phyloP scores from a whole-genome alignment of 1,140 invertebrate species.

The Goniozus legneri region DNA sequence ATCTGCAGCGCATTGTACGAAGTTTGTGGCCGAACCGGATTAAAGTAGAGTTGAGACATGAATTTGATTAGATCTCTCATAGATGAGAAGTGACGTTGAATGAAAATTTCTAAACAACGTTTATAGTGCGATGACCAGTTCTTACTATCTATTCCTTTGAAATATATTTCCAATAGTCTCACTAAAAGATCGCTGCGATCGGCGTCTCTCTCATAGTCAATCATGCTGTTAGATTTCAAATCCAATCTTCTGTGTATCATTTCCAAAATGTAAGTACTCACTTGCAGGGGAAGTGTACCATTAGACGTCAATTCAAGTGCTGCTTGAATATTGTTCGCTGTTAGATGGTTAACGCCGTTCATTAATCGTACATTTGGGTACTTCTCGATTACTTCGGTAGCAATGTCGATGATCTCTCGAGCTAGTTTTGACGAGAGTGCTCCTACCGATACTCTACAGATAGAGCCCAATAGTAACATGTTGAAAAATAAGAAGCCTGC shows the following conservation, averaged over 20 bases:
- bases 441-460: slow-evolving; percentile 43
- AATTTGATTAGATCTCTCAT: slow-evolving; percentile 35
- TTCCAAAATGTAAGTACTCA: slow-evolving; percentile 45
- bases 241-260: slow-evolving; percentile 46
- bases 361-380: slow-evolving; percentile 28
- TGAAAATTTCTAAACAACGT: slow-evolving; percentile 48
- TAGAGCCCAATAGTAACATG: slow-evolving; percentile 43
- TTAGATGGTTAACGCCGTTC: slow-evolving; percentile 37
- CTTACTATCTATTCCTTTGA: slow-evolving; percentile 35
- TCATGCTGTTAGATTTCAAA: slow-evolving; percentile 27
- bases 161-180: slow-evolving; percentile 39
- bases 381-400: slow-evolving; percentile 37
- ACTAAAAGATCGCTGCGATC: slow-evolving; percentile 41
- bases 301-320: slow-evolving; percentile 34
- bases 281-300: slow-evolving; percentile 43
- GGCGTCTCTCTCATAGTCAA: slow-evolving; percentile 39
- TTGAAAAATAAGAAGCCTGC: slow-evolving; percentile 46
- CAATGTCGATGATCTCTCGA: slow-evolving; percentile 40
- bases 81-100: slow-evolving; percentile 40
- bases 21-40: slow-evolving; percentile 37
- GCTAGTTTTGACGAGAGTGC: slow-evolving; percentile 27
- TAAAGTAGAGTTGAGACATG: slow-evolving; percentile 40
- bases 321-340: slow-evolving; percentile 35
- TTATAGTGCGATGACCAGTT: slow-evolving; percentile 33
- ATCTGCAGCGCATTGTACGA: slow-evolving; percentile 41